Base-by-base conservation (phyloP, 2,113 vertebrate genomes). In the Pluvianellus socialis region DNA sequence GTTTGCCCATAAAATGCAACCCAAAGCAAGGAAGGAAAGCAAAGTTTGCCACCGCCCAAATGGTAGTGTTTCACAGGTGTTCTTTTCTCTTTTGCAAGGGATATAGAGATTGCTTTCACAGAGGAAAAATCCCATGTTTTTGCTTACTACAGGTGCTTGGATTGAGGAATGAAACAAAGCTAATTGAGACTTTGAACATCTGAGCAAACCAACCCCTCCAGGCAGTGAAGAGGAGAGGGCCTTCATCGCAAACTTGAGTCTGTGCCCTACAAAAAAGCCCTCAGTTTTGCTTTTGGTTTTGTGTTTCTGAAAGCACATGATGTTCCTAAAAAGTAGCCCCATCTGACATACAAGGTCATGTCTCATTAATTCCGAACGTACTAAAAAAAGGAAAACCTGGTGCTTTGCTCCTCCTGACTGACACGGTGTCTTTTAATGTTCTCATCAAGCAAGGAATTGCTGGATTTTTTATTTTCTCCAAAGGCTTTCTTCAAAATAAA, bases 61-160 rank as follows among this genome's bases (percentile, higher is more conserved):
- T 4, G 26, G 21, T 9, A 33, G 19, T 10, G 49, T 88, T 79
- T 74, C 42, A 27, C 32, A 49, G 26, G 19, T 56, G 0, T 11
- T 18, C 17, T 61, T 28, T 19, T 14, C 23, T 79, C 42, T 86
- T 72, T 80, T 45, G 32, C 27, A 55, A 73, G 84, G 18, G 14
- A 13, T 30, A 6, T 12, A 4, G 55, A 45, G n/a, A 61, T n/a
- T 27, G 19, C 22, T 73, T 87, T 77, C 73, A 76, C 17, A 38
- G 14, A 38, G 40, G 3, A 21, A n/a, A 40, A 21, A 11, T 1
- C 0, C 2, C 6, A 3, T 9, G 6, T 47, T 11, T 38, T 85
- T 15, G 18, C 65, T 79, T 62, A 11, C 50, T 35, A 1, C 30
- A 47, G 38, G 13, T 24, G 55, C 4, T 33, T 53, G 45, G 44